Base-by-base conservation (phyloP, 2,113 vertebrate genomes). In the Theristicus caerulescens region DNA sequence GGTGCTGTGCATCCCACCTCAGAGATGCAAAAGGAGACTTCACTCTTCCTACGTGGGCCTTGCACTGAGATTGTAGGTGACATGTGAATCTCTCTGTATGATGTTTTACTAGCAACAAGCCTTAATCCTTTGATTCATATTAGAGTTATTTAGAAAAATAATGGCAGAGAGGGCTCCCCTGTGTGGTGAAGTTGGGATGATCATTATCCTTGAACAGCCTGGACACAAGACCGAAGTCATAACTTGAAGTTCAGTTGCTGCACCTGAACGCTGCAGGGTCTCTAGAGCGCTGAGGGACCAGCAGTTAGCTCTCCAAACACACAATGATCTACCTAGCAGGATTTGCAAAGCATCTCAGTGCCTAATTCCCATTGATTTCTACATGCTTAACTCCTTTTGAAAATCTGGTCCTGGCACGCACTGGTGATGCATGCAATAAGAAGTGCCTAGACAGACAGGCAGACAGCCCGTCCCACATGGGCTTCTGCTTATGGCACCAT, bases 301-400 rank as follows among this genome's bases (percentile, higher is more conserved):
- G 18, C 52, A 59, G 26, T 58, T 42, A 61, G 34, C 31, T 78
- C 59, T 81, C 67, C 59, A 74, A 94, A 70, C 14, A 36, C n/a
- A 38, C 76, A 42, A 18, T 6, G 8, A 7, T 27, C 44, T 65
- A 65, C 62, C 58, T 38, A 70, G 54, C 22, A 66, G 26, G 22
- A 47, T 89, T 89, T 83, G 94, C 81, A 87, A 10, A 94, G 86
- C 81, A 87, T 36, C 65, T 91, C 73, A 61, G 81, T 85, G 59
- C 86, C 77, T 57, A 93, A 93, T 93, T 94, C 44, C 84, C 52
- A 40, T 2, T 78, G 91, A 95, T 64, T 47, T 91, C 52, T 3
- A 27, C 9, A 0, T 32, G 38, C 65, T 76, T 65, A 58, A 20
- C 16, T 81, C 8, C 55, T 81, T 89, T 64, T 5, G 15, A 31